Evolutionary conservation across 37 sponge, comb jelly and placozoan species (phyloP), one percentile per base, ranked within the genome.

Genomic region (Bolinopsis microptera): DNA sequence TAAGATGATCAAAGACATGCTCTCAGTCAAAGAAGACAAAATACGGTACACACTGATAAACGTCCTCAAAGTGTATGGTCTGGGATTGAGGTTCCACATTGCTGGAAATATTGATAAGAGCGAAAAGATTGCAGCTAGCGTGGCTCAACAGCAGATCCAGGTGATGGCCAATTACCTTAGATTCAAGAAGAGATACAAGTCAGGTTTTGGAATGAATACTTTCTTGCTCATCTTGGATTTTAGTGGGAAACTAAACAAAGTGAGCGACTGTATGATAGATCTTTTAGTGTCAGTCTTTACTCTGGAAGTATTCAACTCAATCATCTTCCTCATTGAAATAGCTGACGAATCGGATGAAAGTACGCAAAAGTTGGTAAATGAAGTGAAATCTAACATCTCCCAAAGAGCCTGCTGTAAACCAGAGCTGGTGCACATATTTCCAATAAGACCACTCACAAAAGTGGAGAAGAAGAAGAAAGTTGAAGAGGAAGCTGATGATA

Each of bases 131-230:
- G 90, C 90, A 0, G 36, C 23, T 8, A 40, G 48, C 61, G 61
- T 86, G 25, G 35, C 90, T 16, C 32, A 86, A 34, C 41, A 86
- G 27, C 90, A 86, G 31, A 86, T 86, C 40, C n/a, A n/a, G 26
- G n/a, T 38, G 21, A 86, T 86, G 90, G 90, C 90, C 0, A 86
- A 86, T 40, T 41, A 86, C 26, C 90, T 86, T 27, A 86, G 30
- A n/a, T 86, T 86, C 30, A 86, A 86, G 61, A 86, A 86, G 61
- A 86, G 39, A 30, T 86, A 33, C 61, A 86, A 86, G 90, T 86
- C 90, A n/a, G 90, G 90, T 25, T 86, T 86, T 34, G 90, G 90
- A 9, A 86, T 86, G 90, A 86, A 41, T 30, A 28, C 90, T 0
- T 86, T 86, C 22, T 21, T 39, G 0, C 34, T 86, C 1, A 18